Base-by-base conservation (phyloP, 2,888 invertebrate genomes). In the Pinctada fucata region DNA sequence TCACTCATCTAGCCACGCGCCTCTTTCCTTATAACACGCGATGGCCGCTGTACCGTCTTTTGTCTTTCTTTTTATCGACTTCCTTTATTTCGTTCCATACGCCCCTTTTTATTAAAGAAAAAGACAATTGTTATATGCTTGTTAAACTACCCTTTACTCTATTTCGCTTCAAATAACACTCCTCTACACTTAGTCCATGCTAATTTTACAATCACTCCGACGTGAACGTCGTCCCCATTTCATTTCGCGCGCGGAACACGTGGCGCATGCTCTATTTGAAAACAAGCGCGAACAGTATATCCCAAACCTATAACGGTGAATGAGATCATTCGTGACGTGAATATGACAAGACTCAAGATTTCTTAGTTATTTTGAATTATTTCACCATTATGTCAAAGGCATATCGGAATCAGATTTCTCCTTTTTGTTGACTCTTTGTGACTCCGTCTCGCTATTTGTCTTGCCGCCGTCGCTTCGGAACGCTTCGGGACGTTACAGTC, bases 51-150 rank as follows among this genome's bases (percentile, higher is more conserved):
- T 71, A 31, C 31, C 48, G n/a, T 75, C 75, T 75, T 76, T 80
- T 78, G 80, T 77, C 71, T 74, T 68, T 69, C 63, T n/a, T 75
- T 80, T 80, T 80, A 80, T 80, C 75, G 78, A 78, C 78, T 75
- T 77, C 69, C 63, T 66, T 71, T 74, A 49, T 67, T 47, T 51
- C 70, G 66, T 66, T 47, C 67, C 64, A 58, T 31, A 75, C 80
- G 77, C 78, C 78, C 75, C 66, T 63, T 75, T 80, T 75, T 10
- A 70, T 68, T 58, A 65, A 80, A 72, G 72, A 51, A 77, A 72
- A 65, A 75, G 80, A 78, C 77, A 80, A 78, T 80, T 45, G 80
- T 80, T 78, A 80, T 78, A 75, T 75, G 80, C 80, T 78, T 78
- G 80, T 78, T 80, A 80, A 78, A 64, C 58, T 71, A 78, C 71